These are phyloP conservation scores for Cryptophagus acutangulus DNA, from an alignment of 2,888 invertebrate species.

Conservation along the genomic window DNA sequence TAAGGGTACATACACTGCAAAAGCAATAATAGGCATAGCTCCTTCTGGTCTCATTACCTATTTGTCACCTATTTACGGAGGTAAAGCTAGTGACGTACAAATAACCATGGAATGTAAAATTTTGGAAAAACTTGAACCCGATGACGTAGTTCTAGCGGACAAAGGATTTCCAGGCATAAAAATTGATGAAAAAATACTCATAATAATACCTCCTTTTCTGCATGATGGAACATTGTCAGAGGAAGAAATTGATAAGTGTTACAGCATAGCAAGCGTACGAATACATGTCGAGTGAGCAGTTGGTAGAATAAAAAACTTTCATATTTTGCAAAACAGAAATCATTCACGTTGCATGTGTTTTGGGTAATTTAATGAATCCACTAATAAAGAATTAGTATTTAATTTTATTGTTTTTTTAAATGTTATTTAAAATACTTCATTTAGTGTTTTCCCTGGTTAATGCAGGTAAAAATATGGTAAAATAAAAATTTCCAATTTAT, in stretches of 20 bases:
- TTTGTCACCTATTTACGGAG: constrained; percentile 4
- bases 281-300: constrained; percentile 14
- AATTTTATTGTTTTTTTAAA: too few species aligned
- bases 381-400: too few species aligned
- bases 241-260: constrained; percentile 9
- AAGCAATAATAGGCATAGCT: constrained; percentile 1
- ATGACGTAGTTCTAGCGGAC: constrained; percentile 10
- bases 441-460: too few species aligned
- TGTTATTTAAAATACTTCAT: too few species aligned
- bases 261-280: constrained; percentile 12
- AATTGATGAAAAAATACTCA: too few species aligned
- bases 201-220: constrained; percentile 11
- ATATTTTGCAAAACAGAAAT: too few species aligned
- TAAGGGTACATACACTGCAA: background rate
- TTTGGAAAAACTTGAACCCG: constrained; percentile 9
- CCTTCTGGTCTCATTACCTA: constrained; percentile 2
- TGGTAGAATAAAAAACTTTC: constrained; percentile 9
- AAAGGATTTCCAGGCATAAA: constrained; percentile 10
- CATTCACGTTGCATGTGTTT: too few species aligned
- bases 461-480: too few species aligned
- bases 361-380: too few species aligned
- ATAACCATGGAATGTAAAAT: constrained; percentile 6
- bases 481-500: too few species aligned
- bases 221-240: constrained; percentile 7
- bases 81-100: constrained; percentile 7